Evolutionary conservation across 2,797 vertebrate species (phyloP), one percentile per base, ranked within the genome.

Genomic region (Coranthus polyacanthus): DNA sequence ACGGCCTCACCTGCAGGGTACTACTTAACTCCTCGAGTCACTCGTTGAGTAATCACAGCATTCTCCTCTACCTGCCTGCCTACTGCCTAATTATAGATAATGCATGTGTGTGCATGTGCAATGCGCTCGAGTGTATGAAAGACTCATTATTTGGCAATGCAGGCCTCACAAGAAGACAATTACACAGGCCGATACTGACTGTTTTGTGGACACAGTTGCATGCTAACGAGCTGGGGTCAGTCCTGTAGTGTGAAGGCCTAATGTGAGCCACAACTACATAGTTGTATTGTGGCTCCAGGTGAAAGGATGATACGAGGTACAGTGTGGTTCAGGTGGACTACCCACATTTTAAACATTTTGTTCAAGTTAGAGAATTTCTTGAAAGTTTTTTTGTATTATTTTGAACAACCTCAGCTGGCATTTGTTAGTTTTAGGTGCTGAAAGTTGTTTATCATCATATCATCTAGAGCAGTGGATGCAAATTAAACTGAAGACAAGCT

Each of bases 31-130:
- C 86, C 81, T 85, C 72, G 47, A 90, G 88, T 89, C 86, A 85
- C 89, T 89, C 69, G 42, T 88, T 83, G 86, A 78, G 82, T 92
- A 92, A 93, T 93, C 89, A 90, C 85, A 87, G 87, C 88, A 86
- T 90, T 92, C 88, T 89, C 75, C 53, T 65, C 78, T 75, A 68
- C 65, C 75, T 84, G 75, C 68, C 86, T 83, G 72, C 83, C 75
- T 81, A 70, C 83, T 63, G 70, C 78, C 83, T 91, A 91, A 92
- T 92, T 91, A 89, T 78, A 86, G 75, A 60, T 60, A 53, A 47
- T 52, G 63, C 15, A 8, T 34, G 72, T 62, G 54, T 41, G 62
- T 53, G 57, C 50, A 49, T 55, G 46, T 57, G 61, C 60, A 44
- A n/a, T 54, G 62, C 53, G 59, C 44, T 60, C 22, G 36, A 22